These are phyloP conservation scores for Enteromius paludinosus DNA, from an alignment of 2,797 vertebrate species.

Conservation along the genomic window DNA sequence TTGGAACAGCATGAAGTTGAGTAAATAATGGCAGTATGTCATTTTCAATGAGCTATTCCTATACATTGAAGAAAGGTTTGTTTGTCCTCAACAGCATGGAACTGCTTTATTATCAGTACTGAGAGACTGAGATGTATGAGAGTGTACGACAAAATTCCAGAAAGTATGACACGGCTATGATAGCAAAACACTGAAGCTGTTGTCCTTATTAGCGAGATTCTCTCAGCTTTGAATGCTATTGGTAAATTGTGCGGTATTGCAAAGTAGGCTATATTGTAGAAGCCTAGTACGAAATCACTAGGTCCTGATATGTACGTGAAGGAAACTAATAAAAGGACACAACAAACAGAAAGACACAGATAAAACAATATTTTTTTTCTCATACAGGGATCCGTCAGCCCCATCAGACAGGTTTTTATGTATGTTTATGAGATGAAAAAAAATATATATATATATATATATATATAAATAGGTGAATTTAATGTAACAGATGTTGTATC, in stretches of 20 bases:
- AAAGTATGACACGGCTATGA: background rate
- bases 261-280: background rate
- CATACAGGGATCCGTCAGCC: background rate
- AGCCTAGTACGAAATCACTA: slow-evolving; percentile 10
- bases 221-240: background rate
- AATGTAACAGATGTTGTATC: slow-evolving; percentile 5
- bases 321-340: background rate
- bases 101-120: background rate
- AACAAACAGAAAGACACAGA: background rate
- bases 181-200: background rate
- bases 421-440: background rate
- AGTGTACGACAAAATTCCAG: background rate
- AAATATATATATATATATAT: background rate
- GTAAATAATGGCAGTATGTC: background rate
- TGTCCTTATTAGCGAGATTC: background rate
- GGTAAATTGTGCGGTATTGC: background rate
- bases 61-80: background rate
- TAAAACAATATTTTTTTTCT: background rate
- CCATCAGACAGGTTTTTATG: background rate
- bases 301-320: slow-evolving; percentile 26
- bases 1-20: background rate
- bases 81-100: background rate
- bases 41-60: background rate
- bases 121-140: background rate
- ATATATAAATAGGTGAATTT: background rate